Percentiles rank a stretch among this genome's conserved stretches.
phyloP scores from a whole-genome alignment of 2,797 vertebrate species.

The Apodemus agrarius region DNA sequence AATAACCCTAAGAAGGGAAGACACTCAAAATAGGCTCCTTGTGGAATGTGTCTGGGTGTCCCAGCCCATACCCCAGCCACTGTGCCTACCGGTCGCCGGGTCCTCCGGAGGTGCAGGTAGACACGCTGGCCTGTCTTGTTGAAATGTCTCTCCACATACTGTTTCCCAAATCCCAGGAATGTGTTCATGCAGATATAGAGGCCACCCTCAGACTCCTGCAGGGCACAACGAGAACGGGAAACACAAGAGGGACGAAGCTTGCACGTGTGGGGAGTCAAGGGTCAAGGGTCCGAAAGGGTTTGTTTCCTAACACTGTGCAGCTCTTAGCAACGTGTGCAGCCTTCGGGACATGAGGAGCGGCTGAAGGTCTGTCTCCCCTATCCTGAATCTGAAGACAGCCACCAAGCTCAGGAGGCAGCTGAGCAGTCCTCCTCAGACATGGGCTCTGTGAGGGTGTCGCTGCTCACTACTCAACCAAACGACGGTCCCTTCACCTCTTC shows the following conservation, averaged over 20 bases:
- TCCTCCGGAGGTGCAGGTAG: slow-evolving; percentile 96
- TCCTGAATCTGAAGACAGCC: slow-evolving; percentile 2
- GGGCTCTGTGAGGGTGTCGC: background rate
- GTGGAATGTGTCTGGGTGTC: background rate
- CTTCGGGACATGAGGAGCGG: background rate
- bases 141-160: slow-evolving; percentile 95
- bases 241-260: background rate
- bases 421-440: background rate
- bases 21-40: background rate
- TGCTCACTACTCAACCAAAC: background rate
- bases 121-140: slow-evolving; percentile 95
- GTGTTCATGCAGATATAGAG: slow-evolving; percentile 99
- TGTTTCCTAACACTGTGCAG: background rate
- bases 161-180: slow-evolving; percentile 97
- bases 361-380: slow-evolving; percentile 12
- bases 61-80: background rate
- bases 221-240: background rate
- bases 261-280: background rate
- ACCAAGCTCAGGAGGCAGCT: background rate
- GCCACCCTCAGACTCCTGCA: slow-evolving; percentile 96
- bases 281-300: background rate
- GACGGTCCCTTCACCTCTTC: background rate
- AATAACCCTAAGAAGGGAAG: background rate
- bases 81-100: slow-evolving; percentile 89
- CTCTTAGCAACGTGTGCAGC: background rate